These are phyloP conservation scores for Dasysyrphus albostriatus DNA, from an alignment of 2,888 invertebrate genomes.

Conservation along the genomic window DNA sequence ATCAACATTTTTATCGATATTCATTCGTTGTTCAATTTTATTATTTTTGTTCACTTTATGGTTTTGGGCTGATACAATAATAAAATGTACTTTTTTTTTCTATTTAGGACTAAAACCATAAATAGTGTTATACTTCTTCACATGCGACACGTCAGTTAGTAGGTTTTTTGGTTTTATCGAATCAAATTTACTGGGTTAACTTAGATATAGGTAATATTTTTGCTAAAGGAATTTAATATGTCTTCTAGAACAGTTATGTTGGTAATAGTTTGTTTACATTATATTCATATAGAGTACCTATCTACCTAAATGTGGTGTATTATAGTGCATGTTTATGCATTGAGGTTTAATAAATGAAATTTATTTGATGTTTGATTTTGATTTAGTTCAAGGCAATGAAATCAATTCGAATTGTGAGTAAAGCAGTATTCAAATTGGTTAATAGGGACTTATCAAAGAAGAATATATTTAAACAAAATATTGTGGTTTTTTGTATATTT, in stretches of 20 bases:
- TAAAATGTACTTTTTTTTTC: conserved; percentile 20
- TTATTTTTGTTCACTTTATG: conserved; percentile 47
- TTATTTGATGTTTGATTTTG: conserved; percentile 69
- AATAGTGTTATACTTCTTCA: conserved; percentile 40
- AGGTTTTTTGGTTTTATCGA: conserved; percentile 60
- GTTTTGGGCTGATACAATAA: conserved; percentile 12
- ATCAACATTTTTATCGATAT: conserved; percentile 43
- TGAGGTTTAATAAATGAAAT: conserved; percentile 65
- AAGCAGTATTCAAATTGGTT: conserved; percentile 1
- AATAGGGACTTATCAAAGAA: neutral
- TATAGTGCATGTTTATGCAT: conserved; percentile 54
- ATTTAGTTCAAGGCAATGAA: conserved; percentile 68
- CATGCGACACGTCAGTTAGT: conserved; percentile 39
- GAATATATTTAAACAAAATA: neutral
- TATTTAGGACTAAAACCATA: conserved; percentile 3
- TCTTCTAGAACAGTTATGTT: conserved; percentile 25
- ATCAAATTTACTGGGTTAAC: conserved; percentile 44
- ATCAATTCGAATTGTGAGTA: conserved; percentile 41
- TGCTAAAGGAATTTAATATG: conserved; percentile 40
- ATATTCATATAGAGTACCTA: neutral
- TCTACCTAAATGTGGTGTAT: neutral
- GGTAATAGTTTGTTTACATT: conserved; percentile 9
- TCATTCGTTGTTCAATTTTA: conserved; percentile 65
- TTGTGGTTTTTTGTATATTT: neutral
- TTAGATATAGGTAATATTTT: neutral